These are phyloP conservation scores for Myiotriccus ornatus DNA, from an alignment of 2,797 vertebrate species.

Conservation along the genomic window DNA sequence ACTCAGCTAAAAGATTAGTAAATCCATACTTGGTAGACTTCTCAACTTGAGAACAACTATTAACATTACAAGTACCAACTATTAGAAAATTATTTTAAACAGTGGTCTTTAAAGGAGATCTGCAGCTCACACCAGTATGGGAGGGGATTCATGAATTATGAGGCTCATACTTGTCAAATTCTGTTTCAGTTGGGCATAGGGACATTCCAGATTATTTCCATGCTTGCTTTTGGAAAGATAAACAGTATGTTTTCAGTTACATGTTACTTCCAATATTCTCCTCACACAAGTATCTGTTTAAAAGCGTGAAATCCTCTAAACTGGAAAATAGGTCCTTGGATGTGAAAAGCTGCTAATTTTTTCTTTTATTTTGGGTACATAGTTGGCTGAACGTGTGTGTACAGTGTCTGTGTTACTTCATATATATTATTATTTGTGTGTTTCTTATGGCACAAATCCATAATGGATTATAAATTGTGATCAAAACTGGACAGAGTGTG, in stretches of 20 bases:
- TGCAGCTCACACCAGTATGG: background rate
- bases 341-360: background rate
- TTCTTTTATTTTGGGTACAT: background rate
- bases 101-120: background rate
- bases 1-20: background rate
- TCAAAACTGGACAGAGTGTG: background rate
- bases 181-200: background rate
- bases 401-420: background rate
- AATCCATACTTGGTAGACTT: background rate
- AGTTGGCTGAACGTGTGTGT: background rate
- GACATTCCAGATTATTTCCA: background rate
- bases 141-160: background rate
- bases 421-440: background rate
- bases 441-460: background rate
- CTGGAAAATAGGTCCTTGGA: background rate
- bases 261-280: background rate
- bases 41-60: background rate
- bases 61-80: background rate
- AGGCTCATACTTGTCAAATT: background rate
- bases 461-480: background rate
- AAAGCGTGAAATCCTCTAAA: background rate
- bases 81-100: background rate
- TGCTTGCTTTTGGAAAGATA: background rate
- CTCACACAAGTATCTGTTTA: background rate
- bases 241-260: background rate